Base-by-base conservation (phyloP, 2,888 invertebrate species). In the Apocheima hispidaria region DNA sequence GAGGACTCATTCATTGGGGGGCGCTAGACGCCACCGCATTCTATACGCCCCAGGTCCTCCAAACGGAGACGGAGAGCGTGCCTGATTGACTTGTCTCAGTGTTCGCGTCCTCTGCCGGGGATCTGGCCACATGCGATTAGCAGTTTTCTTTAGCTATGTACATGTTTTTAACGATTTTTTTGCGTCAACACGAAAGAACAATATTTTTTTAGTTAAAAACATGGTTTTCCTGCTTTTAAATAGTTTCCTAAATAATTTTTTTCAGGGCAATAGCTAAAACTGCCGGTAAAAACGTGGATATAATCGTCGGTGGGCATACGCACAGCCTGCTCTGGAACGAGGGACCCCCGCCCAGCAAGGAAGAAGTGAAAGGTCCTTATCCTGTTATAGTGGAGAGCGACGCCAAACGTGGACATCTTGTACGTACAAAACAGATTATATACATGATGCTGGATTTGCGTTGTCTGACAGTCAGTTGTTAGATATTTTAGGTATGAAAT, bases 241-340 rank as follows among this genome's bases (percentile, higher is more conserved):
- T 28, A 9, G 28, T 30, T 12, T 0, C 9, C 12, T 33, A 33
- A 12, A 20, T 4, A 5, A 26, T 35, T 28, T 16, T 65, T 83
- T 75, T 9, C 71, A 92, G 93, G 56, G 71, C 92, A 68, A 96
- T 97, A 59, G 97, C 97, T 0, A 79, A 80, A 33, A 80, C 92
- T 30, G 95, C 92, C 0, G 94, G 96, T 7, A 94, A 94, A 4
- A 94, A 95, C 51, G 93, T 98, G 30, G 96, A 97, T 73, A 88
- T 98, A 0, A 96, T 98, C 41, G 95, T 98, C 0, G 98, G 98
- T 1, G 96, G 96, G 0, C 98, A 98, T 78, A 94, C 96, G 0
- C 96, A 98, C 73, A 96, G 96, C 0, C 94, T 98, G 62, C 90
- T 98, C 0, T 98, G 96, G 87, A 95, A 95, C 12, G 88, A 90